Base-by-base conservation (phyloP, 2,113 vertebrate genomes). In the Mormyrus iriodes region DNA sequence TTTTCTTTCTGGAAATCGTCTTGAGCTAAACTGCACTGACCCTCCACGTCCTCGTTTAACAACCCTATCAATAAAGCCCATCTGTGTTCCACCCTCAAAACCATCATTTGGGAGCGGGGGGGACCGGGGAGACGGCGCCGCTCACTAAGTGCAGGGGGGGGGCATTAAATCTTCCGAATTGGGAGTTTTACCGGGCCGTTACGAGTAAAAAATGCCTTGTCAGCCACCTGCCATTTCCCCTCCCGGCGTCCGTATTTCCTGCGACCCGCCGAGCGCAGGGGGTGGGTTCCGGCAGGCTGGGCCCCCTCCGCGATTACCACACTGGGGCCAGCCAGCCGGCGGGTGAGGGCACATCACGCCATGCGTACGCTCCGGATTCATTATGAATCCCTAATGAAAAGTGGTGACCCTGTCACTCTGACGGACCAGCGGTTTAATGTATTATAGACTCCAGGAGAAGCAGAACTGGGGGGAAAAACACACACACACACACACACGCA, bases 141-240 rank as follows among this genome's bases (percentile, higher is more conserved):
- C 97, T 98, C 97, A 97, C 97, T 98, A 98, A 97, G 97, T 98
- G 97, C 96, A 97, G 96, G 95, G 95, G 95, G 93, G 96, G 96
- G 94, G 95, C 97, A 97, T 96, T 99, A 99, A 99, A 99, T 99
- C 98, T 98, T 97, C 95, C 90, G 95, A 97, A 97, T 97, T 86
- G 98, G 98, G 99, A 99, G 97, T 99, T 99, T 99, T 99, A 99
- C 98, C 98, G 97, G 97, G 97, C 97, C 97, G 96, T 99, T 98
- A 98, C 98, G 98, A 97, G 97, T 97, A 97, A 99, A 69, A 99
- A 98, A 98, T 97, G 98, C 98, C 96, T 97, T 97, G 98, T 99
- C 98, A 99, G 98, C 98, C 97, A 98, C 99, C 97, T 99, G 98
- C 97, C 98, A 98, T 96, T 96, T 97, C 97, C 96, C 97, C 97